A percentile compares a stretch with the other conserved stretches of the same genome.
Evolutionary conservation across 2,113 vertebrate genomes (phyloP).

Genomic region (Cnemophilus loriae): DNA sequence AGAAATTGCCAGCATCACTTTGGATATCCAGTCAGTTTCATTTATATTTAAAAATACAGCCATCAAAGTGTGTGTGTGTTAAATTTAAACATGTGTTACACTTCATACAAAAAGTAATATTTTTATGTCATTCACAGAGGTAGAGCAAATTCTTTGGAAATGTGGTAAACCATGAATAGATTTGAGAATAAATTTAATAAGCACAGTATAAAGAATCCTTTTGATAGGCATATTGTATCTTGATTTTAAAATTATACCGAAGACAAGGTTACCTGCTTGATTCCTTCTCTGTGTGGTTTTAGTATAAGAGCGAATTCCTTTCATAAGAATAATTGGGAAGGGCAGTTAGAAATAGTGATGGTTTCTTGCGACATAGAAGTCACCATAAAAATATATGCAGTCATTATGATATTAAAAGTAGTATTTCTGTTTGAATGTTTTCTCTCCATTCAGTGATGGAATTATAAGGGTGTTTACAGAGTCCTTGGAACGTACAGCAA

Average conservation of each 20-base stretch:
- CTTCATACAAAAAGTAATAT: background rate
- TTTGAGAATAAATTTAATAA: background rate
- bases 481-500: conserved; percentile 82
- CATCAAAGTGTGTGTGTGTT: background rate
- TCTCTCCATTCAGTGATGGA: conserved; percentile 81
- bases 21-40: background rate
- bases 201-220: background rate
- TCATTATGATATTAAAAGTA: background rate
- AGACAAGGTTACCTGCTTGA: background rate
- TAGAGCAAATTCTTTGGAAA: background rate
- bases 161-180: background rate
- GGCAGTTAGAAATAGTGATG: background rate
- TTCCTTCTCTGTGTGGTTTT: background rate
- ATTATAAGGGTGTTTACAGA: conserved; percentile 93
- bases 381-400: background rate
- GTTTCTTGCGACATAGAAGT: background rate
- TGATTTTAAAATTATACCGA: background rate
- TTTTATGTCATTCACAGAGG: background rate
- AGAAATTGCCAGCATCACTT: background rate
- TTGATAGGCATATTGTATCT: background rate
- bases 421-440: background rate
- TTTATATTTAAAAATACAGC: background rate
- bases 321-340: background rate
- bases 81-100: background rate
- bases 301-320: background rate